These are phyloP conservation scores for Steinernema feltiae DNA, from an alignment of 1,140 invertebrate genomes.

Conservation along the genomic window DNA sequence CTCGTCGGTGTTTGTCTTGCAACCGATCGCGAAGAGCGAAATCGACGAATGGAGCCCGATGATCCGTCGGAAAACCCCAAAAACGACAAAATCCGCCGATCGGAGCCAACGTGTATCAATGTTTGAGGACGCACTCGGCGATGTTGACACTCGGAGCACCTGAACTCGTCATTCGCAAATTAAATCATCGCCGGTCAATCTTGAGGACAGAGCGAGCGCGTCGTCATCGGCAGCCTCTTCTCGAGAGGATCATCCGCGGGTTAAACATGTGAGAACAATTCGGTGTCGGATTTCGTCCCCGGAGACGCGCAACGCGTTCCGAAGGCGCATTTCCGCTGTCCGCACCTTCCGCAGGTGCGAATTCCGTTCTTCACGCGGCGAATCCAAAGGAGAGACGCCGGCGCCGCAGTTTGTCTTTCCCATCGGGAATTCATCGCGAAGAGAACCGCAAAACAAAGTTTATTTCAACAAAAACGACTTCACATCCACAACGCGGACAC, in stretches of 20 bases:
- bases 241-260: not conserved
- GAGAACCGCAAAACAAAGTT: not conserved
- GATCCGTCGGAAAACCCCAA: not conserved
- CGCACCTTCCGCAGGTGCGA: not conserved
- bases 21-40: not conserved
- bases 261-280: conserved; percentile 6
- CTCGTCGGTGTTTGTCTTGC: not conserved
- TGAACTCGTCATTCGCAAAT: not conserved
- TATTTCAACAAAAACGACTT: not conserved
- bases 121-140: conserved; percentile 1
- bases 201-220: not conserved
- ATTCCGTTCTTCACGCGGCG: not conserved
- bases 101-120: no score
- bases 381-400: not conserved
- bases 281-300: not conserved
- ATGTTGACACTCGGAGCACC: not conserved
- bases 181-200: conserved; percentile 6
- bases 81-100: not conserved
- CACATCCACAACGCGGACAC: not conserved
- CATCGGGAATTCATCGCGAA: not conserved
- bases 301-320: not conserved
- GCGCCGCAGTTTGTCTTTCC: not conserved
- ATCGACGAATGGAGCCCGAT: no score
- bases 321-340: not conserved
- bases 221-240: not conserved